phyloP scores from a whole-genome alignment of 2,888 invertebrate genomes.

The Anthrax anthrax region DNA sequence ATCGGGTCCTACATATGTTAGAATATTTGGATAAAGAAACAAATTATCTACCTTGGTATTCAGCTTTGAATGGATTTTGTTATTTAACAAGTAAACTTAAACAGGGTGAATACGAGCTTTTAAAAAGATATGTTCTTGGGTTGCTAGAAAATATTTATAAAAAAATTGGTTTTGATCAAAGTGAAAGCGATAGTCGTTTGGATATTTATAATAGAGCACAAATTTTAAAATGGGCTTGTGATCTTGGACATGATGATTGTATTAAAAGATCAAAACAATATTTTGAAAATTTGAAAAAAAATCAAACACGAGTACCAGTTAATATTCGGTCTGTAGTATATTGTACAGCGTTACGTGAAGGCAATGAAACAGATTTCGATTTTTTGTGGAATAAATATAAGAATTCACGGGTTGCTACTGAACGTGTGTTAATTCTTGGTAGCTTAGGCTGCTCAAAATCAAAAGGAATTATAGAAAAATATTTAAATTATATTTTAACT shows the following conservation, averaged over 20 bases:
- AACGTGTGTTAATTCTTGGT: slow-evolving; percentile 48
- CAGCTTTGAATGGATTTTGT: slow-evolving; percentile 40
- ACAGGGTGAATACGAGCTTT: slow-evolving; percentile 15
- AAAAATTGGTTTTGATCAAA: slow-evolving; percentile 37
- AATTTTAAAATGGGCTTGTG: slow-evolving; percentile 49
- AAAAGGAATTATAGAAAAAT: slow-evolving; percentile 37
- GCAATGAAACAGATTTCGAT: slow-evolving; percentile 46
- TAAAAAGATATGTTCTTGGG: slow-evolving; percentile 33
- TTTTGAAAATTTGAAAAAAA: slow-evolving; percentile 23
- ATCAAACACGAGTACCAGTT: slow-evolving; percentile 34
- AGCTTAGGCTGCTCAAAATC: slow-evolving; percentile 54
- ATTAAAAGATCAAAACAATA: slow-evolving; percentile 32
- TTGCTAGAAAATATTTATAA: slow-evolving; percentile 37
- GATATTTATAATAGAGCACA: slow-evolving; percentile 44
- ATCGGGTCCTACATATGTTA: slow-evolving; percentile 47
- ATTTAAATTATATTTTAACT: slow-evolving; percentile 36
- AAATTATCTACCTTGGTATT: slow-evolving; percentile 66
- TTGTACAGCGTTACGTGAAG: slow-evolving; percentile 56
- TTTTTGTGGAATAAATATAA: slow-evolving; percentile 47
- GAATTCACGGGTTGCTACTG: slow-evolving; percentile 46
- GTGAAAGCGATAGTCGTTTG: slow-evolving; percentile 36
- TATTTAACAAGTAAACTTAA: slow-evolving; percentile 28
- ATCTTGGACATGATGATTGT: slow-evolving; percentile 45
- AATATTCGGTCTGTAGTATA: slow-evolving; percentile 59
- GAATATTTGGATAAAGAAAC: slow-evolving; percentile 53